These are phyloP conservation scores for Temnopleurus reevesii DNA, from an alignment of 53 echinoderm and acorn worm species.

Conservation along the genomic window DNA sequence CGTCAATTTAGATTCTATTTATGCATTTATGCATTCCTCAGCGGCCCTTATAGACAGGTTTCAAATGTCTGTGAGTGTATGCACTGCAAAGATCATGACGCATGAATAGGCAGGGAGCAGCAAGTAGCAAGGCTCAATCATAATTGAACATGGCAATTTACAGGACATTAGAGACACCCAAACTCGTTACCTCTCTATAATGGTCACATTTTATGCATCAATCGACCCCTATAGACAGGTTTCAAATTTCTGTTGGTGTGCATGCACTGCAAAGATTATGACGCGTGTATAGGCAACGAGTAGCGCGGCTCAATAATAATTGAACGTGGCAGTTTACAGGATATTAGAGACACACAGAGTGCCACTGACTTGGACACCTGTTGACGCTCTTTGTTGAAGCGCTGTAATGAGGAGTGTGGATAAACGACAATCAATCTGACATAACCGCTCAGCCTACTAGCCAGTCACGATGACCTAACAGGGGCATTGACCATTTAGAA, in stretches of 20 bases:
- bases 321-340: constrained; percentile 37
- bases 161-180: constrained; percentile 25
- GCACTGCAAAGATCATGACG: too few species aligned
- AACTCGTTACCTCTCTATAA: too few species aligned
- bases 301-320: not conserved
- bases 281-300: not conserved
- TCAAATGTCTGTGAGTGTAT: too few species aligned
- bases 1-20: too few species aligned
- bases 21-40: too few species aligned
- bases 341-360: constrained; percentile 12
- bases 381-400: constrained; percentile 13
- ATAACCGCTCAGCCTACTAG: constrained; percentile 2
- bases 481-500: not conserved
- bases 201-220: too few species aligned
- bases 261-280: too few species aligned
- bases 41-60: too few species aligned
- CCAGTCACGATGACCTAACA: not conserved
- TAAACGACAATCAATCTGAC: not conserved
- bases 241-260: too few species aligned
- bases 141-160: constrained; percentile 7
- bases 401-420: not conserved
- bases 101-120: not conserved
- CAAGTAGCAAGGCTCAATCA: not conserved
- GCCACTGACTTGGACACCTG: constrained; percentile 25
- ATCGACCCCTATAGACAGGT: too few species aligned